Base-by-base conservation (phyloP, 2,797 vertebrate species). In the Aldrovandia affinis region DNA sequence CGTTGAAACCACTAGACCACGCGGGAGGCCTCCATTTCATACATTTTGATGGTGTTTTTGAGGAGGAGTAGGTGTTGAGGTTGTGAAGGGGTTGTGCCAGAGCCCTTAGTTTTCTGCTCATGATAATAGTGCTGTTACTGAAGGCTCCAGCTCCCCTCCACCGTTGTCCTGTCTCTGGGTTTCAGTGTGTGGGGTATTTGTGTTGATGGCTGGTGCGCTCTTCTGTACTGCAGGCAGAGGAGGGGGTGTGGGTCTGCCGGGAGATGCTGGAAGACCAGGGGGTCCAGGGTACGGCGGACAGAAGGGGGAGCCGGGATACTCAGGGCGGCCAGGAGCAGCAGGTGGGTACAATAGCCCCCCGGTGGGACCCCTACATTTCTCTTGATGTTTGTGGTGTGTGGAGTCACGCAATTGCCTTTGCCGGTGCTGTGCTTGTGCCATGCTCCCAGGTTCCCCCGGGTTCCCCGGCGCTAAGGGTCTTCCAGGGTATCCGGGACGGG, bases 201-300 rank as follows among this genome's bases (percentile, higher is more conserved):
- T 65, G 10, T 8, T 86, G 20, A 6, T 85, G 44, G 5, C 42
- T 9, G 44, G 6, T 78, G 4, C 65, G 28, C 36, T 6, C 47
- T 83, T 80, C 3, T 18, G 33, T 25, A 83, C 15, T 86, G 36
- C 87, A 99, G 98, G 97, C 83, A 78, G 91, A 2, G 95, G 90
- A 86, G 96, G 93, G 9, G 89, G 63, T 83, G 84, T 93, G 63
- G 98, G 98, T 22, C n/a, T 77, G 22, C 92, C 89, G 4, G 98
- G 98, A 82, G 93, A 97, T 80, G 90, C 85, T 5, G 98, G 98
- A 79, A 94, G 92, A 50, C 89, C 93, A 59, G 98, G 98, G 90
- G 88, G 4, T 59, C 88, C 90, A 54, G 97, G 98, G 30, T 92
- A 91, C 61, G 88, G 90, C 39, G 97, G 97, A 28, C 63, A 83